phyloP scores from a whole-genome alignment of 2,797 vertebrate species.

The Moxostoma hubbsi region DNA sequence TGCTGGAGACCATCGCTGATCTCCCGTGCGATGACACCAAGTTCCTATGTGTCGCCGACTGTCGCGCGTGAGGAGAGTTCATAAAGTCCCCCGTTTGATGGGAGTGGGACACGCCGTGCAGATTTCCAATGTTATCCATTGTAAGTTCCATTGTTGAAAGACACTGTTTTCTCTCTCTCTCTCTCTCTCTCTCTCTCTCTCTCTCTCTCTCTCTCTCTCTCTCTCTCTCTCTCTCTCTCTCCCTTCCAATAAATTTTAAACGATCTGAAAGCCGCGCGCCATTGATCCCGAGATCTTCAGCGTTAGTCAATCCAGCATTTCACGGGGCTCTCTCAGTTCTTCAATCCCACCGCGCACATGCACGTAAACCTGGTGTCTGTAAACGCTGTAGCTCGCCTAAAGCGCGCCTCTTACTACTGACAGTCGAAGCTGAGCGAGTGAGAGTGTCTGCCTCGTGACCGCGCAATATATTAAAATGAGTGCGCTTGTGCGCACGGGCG shows the following conservation, averaged over 20 bases:
- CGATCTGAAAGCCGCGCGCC: constrained; percentile 85
- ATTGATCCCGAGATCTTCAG: constrained; percentile 81
- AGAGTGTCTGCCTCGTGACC: constrained; percentile 72
- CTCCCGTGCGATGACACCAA: constrained; percentile 87
- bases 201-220: constrained; percentile 67
- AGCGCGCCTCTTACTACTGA: constrained; percentile 70
- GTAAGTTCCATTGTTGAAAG: constrained; percentile 90
- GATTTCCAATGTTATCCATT: constrained; percentile 94
- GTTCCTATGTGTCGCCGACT: constrained; percentile 88
- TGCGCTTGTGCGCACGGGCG: constrained; percentile 66
- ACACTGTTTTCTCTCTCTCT: constrained; percentile 63
- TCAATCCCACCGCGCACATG: constrained; percentile 65
- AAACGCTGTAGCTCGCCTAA: constrained; percentile 69
- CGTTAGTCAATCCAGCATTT: constrained; percentile 83
- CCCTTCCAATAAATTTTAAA: constrained; percentile 84
- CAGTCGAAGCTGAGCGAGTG: constrained; percentile 68
- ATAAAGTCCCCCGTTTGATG: constrained; percentile 90
- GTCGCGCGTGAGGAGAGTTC: constrained; percentile 87
- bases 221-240: constrained; percentile 65
- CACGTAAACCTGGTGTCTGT: constrained; percentile 67
- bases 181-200: constrained; percentile 65
- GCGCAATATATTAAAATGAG: constrained; percentile 69
- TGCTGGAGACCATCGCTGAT: constrained; percentile 92
- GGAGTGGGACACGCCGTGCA: constrained; percentile 89
- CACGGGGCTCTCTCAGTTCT: constrained; percentile 68